Evolutionary conservation across 2,113 vertebrate genomes (phyloP), one percentile per base, ranked within the genome.

Genomic region (Misgurnus mizolepis): DNA sequence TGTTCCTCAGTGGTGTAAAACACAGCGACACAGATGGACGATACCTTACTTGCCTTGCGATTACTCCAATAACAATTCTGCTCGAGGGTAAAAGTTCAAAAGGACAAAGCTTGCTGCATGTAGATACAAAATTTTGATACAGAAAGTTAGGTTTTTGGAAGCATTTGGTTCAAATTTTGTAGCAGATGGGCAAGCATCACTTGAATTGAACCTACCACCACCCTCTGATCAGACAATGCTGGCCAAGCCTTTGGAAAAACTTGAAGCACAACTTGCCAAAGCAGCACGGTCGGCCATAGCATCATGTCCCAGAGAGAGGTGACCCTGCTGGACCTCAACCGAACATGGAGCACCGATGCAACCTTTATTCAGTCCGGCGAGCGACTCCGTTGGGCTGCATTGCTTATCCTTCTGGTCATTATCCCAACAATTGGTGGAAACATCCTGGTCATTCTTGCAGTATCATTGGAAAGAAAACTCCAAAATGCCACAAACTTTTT

Each of bases 401-500:
- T 99, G 78, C 93, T 97, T 85, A 95, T 95, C 10, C 82, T 98
- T 53, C 85, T 94, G 89, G 94, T 98, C 84, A 99, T 99, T 88
- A 93, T 98, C 76, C 97, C 97, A 78, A 99, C 98, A 11, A 95
- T 99, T 0, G 97, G 95, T 34, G 98, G 98, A 8, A 99, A 99
- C 83, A 96, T 98, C 80, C 94, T 99, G 8, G 98, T 99, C 78
- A 99, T 99, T 86, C 88, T 99, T 78, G 97, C 98, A 0, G 95
- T 99, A 47, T 96, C 96, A 2, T 89, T 98, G 83, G 98, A 99
- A 90, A 97, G 94, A 45, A 98, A 97, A 90, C 90, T 99, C 77
- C 98, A 99, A 75, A 97, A 98, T 7, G 98, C 96, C 79, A 99
- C 95, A 67, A 99, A 99, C 92, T 99, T 98, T 90, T 99, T 99